These are phyloP conservation scores for Lepidocyrtinus sp. DNA, from an alignment of 2,888 invertebrate species.

Conservation along the genomic window DNA sequence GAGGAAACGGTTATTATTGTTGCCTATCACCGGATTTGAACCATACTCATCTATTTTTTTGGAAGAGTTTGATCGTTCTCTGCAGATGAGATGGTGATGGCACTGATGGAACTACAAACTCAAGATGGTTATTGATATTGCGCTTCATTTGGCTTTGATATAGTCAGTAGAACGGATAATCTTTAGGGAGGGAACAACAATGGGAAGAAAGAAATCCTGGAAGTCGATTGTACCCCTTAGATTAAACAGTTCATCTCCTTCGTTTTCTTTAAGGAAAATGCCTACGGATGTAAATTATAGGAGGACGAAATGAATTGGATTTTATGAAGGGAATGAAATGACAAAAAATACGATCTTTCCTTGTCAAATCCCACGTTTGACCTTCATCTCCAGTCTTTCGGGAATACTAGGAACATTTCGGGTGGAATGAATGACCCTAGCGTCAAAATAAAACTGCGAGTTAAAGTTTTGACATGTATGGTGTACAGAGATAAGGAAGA, in stretches of 20 bases:
- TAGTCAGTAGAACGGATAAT: not conserved
- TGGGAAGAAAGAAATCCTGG: not conserved
- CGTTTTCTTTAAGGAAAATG: not conserved
- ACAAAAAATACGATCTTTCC: not conserved
- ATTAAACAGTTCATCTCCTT: not conserved
- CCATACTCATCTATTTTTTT: too few species aligned
- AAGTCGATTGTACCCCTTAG: too few species aligned
- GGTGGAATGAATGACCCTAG: not conserved
- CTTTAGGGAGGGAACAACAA: not conserved
- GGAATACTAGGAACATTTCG: not conserved
- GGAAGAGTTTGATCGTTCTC: not conserved
- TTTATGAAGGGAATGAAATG: constrained; percentile 11
- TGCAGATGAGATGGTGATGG: not conserved
- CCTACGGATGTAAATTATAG: not conserved
- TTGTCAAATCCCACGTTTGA: not conserved
- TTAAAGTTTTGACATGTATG: not conserved
- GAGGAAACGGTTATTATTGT: too few species aligned
- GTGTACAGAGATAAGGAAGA: not conserved
- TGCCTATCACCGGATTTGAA: too few species aligned
- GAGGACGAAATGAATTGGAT: not conserved
- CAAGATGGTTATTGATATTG: not conserved
- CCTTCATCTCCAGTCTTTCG: not conserved
- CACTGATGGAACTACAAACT: not conserved
- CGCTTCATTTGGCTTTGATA: not conserved
- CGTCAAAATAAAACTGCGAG: constrained; percentile 1